Conservation (phyloP, 1,140 invertebrate species). For the Manduca sexta region DNA sequence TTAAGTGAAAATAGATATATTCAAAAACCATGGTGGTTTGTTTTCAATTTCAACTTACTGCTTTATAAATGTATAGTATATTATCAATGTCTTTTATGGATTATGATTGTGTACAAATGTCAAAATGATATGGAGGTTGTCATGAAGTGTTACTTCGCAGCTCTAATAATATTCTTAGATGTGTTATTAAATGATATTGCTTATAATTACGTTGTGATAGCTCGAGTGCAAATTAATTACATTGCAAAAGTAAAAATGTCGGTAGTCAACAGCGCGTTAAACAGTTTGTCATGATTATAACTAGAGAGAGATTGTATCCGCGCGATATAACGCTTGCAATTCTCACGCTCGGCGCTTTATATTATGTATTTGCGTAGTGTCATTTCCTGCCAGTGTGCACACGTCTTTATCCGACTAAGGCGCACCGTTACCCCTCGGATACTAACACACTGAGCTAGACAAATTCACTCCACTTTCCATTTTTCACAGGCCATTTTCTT, state of each 20-base stretch:
- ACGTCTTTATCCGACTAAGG: constrained; percentile 32
- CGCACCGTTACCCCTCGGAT: constrained; percentile 42
- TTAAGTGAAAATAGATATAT: too few species aligned
- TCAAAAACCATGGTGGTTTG: too few species aligned
- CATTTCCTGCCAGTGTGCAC: constrained; percentile 29
- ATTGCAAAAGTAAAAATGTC: constrained; percentile 1
- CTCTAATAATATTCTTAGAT: too few species aligned
- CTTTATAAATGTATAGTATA: too few species aligned
- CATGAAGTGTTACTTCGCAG: too few species aligned
- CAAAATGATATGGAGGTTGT: too few species aligned
- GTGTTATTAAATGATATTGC: too few species aligned
- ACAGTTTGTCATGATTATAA: constrained; percentile 42
- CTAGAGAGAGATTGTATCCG: constrained; percentile 34
- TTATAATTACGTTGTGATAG: too few species aligned
- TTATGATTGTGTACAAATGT: too few species aligned
- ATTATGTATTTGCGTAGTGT: constrained; percentile 24
- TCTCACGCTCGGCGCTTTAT: constrained; percentile 36
- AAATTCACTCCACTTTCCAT: constrained; percentile 68
- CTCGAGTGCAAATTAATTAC: background rate
- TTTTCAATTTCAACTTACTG: too few species aligned
- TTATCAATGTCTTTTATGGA: too few species aligned
- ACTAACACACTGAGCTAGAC: constrained; percentile 55
- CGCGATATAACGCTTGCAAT: constrained; percentile 28
- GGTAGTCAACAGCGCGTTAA: constrained; percentile 31
- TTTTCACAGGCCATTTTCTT: constrained; percentile 61